Evolutionary conservation across 2,113 vertebrate species (phyloP), one percentile per base, ranked within the genome.

Genomic region (Rattus rattus): DNA sequence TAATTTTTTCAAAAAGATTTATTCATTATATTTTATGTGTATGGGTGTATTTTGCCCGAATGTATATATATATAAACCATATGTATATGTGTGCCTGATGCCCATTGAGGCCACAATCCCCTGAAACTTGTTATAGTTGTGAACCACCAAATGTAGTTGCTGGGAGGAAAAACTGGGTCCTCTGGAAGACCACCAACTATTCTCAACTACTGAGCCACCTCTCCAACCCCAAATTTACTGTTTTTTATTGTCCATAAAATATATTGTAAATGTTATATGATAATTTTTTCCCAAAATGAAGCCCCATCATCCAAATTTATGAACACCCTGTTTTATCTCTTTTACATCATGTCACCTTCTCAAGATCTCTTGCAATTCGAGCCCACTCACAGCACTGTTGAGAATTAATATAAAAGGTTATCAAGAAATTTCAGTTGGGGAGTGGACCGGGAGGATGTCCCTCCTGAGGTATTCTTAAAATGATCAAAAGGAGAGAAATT

Each of bases 261-360:
- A 72, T 22, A 43, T 92, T 88, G 2, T 80, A 95, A 88, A 61
- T 77, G 52, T 7, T 26, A 0, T 59, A 26, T 92, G 30, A 17
- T 87, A 22, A 49, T 91, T 84, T 43, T 6, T 43, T 52, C 49
- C 77, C 30, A 80, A 95, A 75, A 75, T 91, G 95, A 84, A 95
- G 9, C 63, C 19, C 33, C 28, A 1, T 93, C 11, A 67, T 28
- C 9, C 52, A 52, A 84, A 88, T 90, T 36, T 28, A 69, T 63
- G 49, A 28, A 88, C 30, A 54, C 11, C 0, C 63, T 84, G 49
- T 67, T 96, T 73, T 43, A n/a, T 72, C 88, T 88, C 19, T 69
- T 1, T 59, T 84, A 24, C 0, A 54, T n/a, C 49, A 22, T 30
- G 28, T 84, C 19, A 5, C 59, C 26, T 88, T 77, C 39, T 89